phyloP scores from a whole-genome alignment of 2,797 vertebrate species.

The Cyclura pinguis region DNA sequence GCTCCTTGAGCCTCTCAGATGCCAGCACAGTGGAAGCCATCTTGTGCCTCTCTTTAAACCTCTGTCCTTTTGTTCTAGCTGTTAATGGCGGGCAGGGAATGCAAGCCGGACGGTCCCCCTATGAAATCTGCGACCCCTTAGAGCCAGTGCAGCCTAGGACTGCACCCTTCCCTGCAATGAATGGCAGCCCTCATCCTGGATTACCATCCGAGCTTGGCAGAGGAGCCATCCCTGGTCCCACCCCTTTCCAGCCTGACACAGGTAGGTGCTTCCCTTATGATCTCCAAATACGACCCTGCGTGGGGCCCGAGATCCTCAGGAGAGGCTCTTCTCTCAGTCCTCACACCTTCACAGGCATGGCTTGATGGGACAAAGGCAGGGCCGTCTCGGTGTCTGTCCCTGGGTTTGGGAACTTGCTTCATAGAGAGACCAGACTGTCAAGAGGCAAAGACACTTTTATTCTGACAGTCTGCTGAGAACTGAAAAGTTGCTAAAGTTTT shows the following conservation, averaged over 20 bases:
- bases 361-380: neutral
- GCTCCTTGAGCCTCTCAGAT: accelerated
- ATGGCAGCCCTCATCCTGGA: conserved; percentile 81
- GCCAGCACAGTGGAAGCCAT: accelerated
- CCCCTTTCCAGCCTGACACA: conserved; percentile 81
- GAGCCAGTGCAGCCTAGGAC: conserved; percentile 79
- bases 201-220: conserved; percentile 77
- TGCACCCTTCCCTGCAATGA: conserved; percentile 80
- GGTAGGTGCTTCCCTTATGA: conserved; percentile 70
- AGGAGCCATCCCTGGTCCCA: conserved; percentile 60
- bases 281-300: neutral
- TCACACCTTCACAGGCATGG: neutral
- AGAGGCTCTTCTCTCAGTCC: too few relatives aligned
- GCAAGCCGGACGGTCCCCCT: conserved; percentile 80
- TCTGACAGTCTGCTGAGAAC: too few relatives aligned
- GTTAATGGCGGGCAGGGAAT: conserved; percentile 79
- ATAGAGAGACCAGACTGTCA: too few relatives aligned
- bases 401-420: neutral
- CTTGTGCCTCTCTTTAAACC: neutral
- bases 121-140: conserved; percentile 85
- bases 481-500: too few relatives aligned
- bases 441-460: too few relatives aligned
- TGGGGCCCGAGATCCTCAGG: too few relatives aligned
- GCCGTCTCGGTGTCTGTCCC: neutral
- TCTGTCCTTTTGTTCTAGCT: conserved; percentile 52